These are phyloP conservation scores for Platerodrilus igneus DNA, from an alignment of 2,888 invertebrate species.

Conservation along the genomic window DNA sequence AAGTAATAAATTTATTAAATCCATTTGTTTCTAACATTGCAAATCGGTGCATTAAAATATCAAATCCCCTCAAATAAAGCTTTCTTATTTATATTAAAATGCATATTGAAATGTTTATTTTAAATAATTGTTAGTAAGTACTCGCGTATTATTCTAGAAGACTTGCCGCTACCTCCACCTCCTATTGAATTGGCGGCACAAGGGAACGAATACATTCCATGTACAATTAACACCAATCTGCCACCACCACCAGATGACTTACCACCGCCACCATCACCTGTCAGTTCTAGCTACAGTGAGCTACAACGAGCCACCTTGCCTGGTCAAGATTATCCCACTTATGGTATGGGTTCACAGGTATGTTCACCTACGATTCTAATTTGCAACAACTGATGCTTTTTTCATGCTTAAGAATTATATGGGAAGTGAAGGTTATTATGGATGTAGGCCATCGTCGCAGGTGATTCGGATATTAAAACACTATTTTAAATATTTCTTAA, in stretches of 20 bases:
- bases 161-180: conserved; percentile 59
- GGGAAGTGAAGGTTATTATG: conserved; percentile 39
- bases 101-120: too few relatives aligned
- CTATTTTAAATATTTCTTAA: too few relatives aligned
- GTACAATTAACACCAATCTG: conserved; percentile 47
- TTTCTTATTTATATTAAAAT: too few relatives aligned
- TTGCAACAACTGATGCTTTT: conserved; percentile 28
- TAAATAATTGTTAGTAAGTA: too few relatives aligned
- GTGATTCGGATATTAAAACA: conserved; percentile 33
- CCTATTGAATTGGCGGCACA: conserved; percentile 53
- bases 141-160: too few relatives aligned
- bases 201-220: conserved; percentile 45
- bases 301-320: conserved; percentile 73
- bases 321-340: conserved; percentile 50
- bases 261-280: conserved; percentile 81
- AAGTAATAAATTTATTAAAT: too few relatives aligned
- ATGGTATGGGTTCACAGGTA: conserved; percentile 68
- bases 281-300: conserved; percentile 87
- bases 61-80: too few relatives aligned
- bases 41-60: too few relatives aligned
- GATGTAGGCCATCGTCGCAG: conserved; percentile 49
- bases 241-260: conserved; percentile 59
- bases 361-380: conserved; percentile 5
- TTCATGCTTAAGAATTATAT: conserved; percentile 31
- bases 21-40: too few relatives aligned